Base-by-base conservation (phyloP, 1,140 invertebrate genomes). In the Meloidogyne exigua region DNA sequence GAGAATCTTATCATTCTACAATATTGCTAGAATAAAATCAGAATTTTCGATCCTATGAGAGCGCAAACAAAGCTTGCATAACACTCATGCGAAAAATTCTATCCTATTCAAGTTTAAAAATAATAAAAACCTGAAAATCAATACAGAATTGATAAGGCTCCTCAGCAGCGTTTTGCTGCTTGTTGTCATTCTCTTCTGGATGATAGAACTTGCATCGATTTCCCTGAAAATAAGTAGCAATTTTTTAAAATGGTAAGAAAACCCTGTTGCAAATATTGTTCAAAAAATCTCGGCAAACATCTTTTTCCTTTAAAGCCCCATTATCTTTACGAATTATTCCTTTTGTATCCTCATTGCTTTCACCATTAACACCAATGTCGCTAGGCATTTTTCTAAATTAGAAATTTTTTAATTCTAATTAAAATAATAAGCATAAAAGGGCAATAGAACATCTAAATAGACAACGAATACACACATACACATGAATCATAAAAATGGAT, bases 121-220 rank as follows among this genome's bases (percentile, higher is more conserved):
- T n/a, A 39, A 57, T 42, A 36, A 70, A 5, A 69, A 84, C 83
- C 84, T 85, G 83, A 72, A 76, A 85, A 72, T 85, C 83, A 62
- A 85, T 86, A 74, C 83, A 85, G 74, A 85, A 85, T 39, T 84
- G 79, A 75, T 85, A 81, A 62, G 85, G 79, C 10, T 85, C 84
- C 21, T 84, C 75, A 12, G 70, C 70, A 86, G 88, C 26, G 86
- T 83, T 76, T 68, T 72, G 49, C 18, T 85, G 87, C 57, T 65
- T 79, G 49, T 62, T 62, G 12, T 66, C 42, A 25, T 28, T 25
- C 15, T 91, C 90, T 73, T 88, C 87, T 4, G 90, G 90, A 84
- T 93, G 92, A 28, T 90, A 89, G 83, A 91, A 93, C 81, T 92
- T 92, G 88, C 93, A 94, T 57, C 91, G 90, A 81, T 91, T 92